Conservation (phyloP, 2,113 vertebrate species). For the Hippocampus barbouri region DNA sequence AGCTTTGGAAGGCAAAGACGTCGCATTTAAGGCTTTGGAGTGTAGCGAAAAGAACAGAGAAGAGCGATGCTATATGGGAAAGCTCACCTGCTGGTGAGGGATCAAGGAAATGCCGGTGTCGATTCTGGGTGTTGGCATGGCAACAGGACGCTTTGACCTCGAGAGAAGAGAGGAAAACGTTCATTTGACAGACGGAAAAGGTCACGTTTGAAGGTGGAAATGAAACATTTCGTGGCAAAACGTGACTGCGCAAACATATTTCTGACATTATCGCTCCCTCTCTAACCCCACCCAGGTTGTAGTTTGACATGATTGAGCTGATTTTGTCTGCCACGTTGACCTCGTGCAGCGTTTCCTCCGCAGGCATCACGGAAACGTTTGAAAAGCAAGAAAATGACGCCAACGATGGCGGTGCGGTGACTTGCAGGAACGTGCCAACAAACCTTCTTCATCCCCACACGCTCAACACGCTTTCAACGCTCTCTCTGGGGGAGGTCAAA, state of each 20-base stretch:
- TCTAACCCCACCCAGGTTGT: neutral
- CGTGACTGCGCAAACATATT: neutral
- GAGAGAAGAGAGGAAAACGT: neutral
- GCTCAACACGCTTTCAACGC: neutral
- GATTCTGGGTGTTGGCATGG: slow-evolving; percentile 72
- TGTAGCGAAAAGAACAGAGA: neutral
- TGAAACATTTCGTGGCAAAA: neutral
- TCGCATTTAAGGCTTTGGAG: neutral
- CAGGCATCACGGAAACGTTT: neutral
- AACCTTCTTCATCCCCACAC: neutral
- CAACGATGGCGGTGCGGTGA: neutral
- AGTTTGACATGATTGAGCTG: neutral
- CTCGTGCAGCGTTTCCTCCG: neutral
- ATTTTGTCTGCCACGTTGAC: neutral
- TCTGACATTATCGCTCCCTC: neutral
- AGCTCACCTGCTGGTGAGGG: slow-evolving; percentile 92
- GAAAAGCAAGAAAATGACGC: no score
- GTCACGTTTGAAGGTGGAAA: neutral
- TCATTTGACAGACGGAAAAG: neutral
- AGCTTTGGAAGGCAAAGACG: neutral
- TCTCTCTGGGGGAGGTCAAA: neutral
- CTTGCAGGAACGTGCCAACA: neutral
- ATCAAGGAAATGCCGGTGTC: slow-evolving; percentile 80
- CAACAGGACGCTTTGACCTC: slow-evolving; percentile 84
- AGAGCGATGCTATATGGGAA: neutral